Percentiles rank a stretch among this genome's conserved stretches.
Evolutionary conservation across 2,888 invertebrate genomes (phyloP).

Genomic region (Xylota segnis): DNA sequence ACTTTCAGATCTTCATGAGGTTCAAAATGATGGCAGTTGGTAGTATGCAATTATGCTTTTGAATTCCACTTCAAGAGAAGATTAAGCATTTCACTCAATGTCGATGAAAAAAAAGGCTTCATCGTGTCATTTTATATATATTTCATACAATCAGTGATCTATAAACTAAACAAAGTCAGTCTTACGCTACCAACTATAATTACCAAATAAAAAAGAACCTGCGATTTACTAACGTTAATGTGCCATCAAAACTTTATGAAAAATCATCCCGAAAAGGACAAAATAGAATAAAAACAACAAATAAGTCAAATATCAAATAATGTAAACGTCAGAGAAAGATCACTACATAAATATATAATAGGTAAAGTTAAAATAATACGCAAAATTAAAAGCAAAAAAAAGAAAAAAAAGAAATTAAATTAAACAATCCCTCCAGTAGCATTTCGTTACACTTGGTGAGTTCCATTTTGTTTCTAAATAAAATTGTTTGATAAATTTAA

Average conservation of each 20-base stretch:
- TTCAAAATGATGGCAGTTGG: slow-evolving; percentile 43
- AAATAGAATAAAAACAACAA: slow-evolving; percentile 51
- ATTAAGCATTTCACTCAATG: slow-evolving; percentile 41
- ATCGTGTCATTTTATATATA: slow-evolving; percentile 33
- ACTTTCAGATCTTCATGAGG: slow-evolving; percentile 44
- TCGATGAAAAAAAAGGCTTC: slow-evolving; percentile 32
- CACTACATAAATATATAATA: slow-evolving; percentile 39
- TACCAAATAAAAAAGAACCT: slow-evolving; percentile 60
- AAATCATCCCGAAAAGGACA: slow-evolving; percentile 43
- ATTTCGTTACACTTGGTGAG: slow-evolving; percentile 72
- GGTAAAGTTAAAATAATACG: slow-evolving; percentile 41
- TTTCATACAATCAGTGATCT: slow-evolving; percentile 27
- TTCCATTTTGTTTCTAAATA: background rate
- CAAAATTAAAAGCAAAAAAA: slow-evolving; percentile 16
- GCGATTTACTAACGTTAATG: slow-evolving; percentile 65
- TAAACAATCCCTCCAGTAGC: slow-evolving; percentile 73
- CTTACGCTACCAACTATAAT: slow-evolving; percentile 57
- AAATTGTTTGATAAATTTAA: slow-evolving; percentile 4
- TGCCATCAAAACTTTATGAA: slow-evolving; percentile 65
- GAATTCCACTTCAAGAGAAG: slow-evolving; percentile 14
- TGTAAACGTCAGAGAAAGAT: slow-evolving; percentile 43
- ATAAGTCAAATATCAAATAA: slow-evolving; percentile 61
- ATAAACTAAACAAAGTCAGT: slow-evolving; percentile 44
- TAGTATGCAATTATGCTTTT: slow-evolving; percentile 37
- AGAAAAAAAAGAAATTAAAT: slow-evolving; percentile 37